phyloP scores from a whole-genome alignment of 2,888 invertebrate species.

The Agrotis puta region DNA sequence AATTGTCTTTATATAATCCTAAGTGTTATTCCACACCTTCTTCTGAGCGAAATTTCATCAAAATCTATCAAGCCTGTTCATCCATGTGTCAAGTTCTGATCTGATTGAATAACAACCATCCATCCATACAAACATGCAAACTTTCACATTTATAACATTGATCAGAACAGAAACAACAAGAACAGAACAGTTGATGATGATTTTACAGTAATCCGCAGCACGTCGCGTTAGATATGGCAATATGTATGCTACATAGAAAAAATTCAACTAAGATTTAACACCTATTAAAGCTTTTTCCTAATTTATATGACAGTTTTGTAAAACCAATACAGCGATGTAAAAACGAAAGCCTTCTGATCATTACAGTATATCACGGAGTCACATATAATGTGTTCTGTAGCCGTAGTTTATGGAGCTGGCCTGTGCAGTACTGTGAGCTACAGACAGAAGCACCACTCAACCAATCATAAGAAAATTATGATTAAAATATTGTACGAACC shows the following conservation, averaged over 20 bases:
- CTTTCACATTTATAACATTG: too few species aligned
- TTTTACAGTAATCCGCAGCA: background rate
- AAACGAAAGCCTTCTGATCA: conserved; percentile 4
- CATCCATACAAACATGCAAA: too few species aligned
- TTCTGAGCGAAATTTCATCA: too few species aligned
- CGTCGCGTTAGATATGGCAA: background rate
- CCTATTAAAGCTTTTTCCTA: background rate
- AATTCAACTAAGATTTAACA: background rate
- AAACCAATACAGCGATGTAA: background rate
- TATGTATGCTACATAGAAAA: background rate
- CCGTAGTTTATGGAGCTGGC: background rate
- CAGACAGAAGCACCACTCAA: conserved; percentile 12
- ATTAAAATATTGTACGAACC: too few species aligned
- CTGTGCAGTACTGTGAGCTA: background rate
- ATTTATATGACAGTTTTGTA: conserved; percentile 3
- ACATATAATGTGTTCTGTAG: conserved; percentile 9
- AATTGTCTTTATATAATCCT: too few species aligned
- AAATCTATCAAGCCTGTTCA: too few species aligned
- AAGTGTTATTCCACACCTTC: too few species aligned
- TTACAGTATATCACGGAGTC: conserved; percentile 14
- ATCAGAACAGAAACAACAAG: too few species aligned
- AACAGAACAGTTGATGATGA: background rate
- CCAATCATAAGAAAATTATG: too few species aligned
- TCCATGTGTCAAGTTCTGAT: too few species aligned
- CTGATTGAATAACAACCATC: too few species aligned